Conservation (phyloP, 2,888 invertebrate species). For the Melanotus villosus region DNA sequence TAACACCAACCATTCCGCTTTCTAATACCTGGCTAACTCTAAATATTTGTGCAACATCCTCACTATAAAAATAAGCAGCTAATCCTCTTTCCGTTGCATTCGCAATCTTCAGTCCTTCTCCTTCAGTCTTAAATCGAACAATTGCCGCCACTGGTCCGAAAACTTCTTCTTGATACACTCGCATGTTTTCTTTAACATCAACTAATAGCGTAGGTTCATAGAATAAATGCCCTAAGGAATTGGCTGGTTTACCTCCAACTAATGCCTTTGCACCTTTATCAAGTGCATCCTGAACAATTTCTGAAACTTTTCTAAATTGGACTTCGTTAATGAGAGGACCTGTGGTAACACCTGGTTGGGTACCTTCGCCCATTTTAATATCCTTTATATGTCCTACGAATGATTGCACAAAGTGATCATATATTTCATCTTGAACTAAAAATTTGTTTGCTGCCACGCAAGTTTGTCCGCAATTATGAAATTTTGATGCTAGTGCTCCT, state of each 20-base stretch:
- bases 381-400: constrained; percentile 77
- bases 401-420: constrained; percentile 83
- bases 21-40: constrained; percentile 89
- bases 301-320: constrained; percentile 86
- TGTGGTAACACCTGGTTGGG: constrained; percentile 78
- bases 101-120: constrained; percentile 87
- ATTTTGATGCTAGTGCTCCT: constrained; percentile 93
- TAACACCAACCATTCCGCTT: constrained; percentile 96
- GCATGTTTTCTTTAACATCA: constrained; percentile 85
- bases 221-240: constrained; percentile 81
- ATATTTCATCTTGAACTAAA: constrained; percentile 77
- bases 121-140: constrained; percentile 88
- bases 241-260: constrained; percentile 81
- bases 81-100: constrained; percentile 89
- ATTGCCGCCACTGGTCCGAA: constrained; percentile 96
- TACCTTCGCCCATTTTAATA: constrained; percentile 87
- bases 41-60: constrained; percentile 90
- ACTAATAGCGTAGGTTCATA: constrained; percentile 92
- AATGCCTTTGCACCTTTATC: constrained; percentile 85
- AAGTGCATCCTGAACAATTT: constrained; percentile 88
- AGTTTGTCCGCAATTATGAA: constrained; percentile 96
- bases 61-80: constrained; percentile 95
- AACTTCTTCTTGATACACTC: constrained; percentile 88
- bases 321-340: constrained; percentile 93
- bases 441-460: constrained; percentile 90